A percentile compares a stretch with the other conserved stretches of the same genome.
phyloP scores from a whole-genome alignment of 2,113 vertebrate genomes.

The Meriones unguiculatus region DNA sequence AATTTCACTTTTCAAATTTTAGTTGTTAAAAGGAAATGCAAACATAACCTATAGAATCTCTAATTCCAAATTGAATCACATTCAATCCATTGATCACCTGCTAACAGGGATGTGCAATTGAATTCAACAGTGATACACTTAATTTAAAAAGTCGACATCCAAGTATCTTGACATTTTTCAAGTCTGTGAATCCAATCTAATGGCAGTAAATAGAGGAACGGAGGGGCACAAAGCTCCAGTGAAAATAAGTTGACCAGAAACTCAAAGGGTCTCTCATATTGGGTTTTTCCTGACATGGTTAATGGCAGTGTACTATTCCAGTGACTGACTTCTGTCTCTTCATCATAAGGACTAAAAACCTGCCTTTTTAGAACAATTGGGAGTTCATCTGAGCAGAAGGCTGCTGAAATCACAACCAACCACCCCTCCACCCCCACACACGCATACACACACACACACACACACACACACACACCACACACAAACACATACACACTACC shows the following conservation, averaged over 20 bases:
- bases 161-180: conserved; percentile 22
- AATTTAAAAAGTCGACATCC: conserved; percentile 6
- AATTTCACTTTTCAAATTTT: neutral
- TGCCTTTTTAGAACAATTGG: neutral
- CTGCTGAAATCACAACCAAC: neutral
- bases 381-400: neutral
- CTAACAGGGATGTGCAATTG: neutral
- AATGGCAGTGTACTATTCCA: neutral
- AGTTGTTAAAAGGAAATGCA: neutral
- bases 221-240: neutral
- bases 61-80: neutral
- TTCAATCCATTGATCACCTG: neutral
- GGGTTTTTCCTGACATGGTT: neutral
- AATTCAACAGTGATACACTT: neutral
- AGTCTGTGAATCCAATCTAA: neutral
- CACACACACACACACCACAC: neutral
- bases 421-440: neutral
- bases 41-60: neutral
- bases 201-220: neutral
- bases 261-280: neutral
- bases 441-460: neutral
- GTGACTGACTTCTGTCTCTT: neutral
- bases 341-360: neutral
- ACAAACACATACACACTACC: neutral
- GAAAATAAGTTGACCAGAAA: conserved; percentile 31